Percentiles rank a stretch among this genome's conserved stretches.
Conservation (phyloP, 2,797 vertebrate genomes). For the Acridotheres tristis region DNA sequence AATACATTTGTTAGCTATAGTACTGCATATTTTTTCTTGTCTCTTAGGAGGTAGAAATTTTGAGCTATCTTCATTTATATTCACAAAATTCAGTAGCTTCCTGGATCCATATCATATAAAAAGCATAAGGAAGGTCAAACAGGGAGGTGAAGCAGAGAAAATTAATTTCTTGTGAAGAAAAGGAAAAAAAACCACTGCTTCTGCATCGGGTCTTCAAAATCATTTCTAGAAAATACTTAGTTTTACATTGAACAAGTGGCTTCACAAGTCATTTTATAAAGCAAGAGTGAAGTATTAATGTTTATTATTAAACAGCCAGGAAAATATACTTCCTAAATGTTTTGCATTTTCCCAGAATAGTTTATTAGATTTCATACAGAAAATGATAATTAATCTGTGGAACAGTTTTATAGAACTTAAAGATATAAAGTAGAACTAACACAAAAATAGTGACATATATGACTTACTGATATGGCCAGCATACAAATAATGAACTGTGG, state of each 20-base stretch:
- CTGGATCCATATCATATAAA: neutral
- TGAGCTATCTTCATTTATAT: slow-evolving; percentile 27
- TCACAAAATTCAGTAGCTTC: neutral
- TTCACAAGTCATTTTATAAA: neutral
- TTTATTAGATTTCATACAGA: neutral
- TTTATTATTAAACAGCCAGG: neutral
- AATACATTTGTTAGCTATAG: neutral
- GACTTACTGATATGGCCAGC: neutral
- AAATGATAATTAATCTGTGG: neutral
- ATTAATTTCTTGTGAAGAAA: neutral
- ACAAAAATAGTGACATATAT: neutral
- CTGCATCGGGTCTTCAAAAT: neutral
- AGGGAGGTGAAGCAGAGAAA: neutral
- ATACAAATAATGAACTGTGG: neutral
- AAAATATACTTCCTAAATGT: neutral
- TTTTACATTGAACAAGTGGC: neutral
- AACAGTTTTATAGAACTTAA: neutral
- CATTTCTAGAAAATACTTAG: neutral
- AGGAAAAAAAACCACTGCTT: neutral
- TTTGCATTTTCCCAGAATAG: neutral
- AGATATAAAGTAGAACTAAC: neutral
- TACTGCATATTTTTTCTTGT: neutral
- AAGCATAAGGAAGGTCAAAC: neutral
- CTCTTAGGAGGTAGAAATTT: neutral
- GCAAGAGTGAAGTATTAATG: neutral